phyloP scores from a whole-genome alignment of 2,797 vertebrate species.

The Lacerta bilineata region DNA sequence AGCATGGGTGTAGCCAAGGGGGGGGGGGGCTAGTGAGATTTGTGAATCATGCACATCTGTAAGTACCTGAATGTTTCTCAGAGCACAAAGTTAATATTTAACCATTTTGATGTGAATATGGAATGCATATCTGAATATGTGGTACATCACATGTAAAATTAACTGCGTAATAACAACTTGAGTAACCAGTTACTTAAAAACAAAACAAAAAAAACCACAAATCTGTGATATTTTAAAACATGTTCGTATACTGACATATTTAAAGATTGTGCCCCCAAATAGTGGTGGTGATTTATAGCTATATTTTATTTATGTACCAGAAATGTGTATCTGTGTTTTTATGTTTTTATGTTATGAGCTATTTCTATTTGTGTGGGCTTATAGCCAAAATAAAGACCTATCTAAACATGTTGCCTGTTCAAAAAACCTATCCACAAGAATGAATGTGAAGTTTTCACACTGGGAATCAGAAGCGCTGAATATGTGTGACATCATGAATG shows the following conservation, averaged over 20 bases:
- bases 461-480: not conserved
- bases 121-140: not conserved
- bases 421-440: not conserved
- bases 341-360: too few relatives aligned
- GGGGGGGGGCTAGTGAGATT: too few relatives aligned
- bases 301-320: too few relatives aligned
- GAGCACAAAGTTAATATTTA: not conserved
- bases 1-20: too few relatives aligned
- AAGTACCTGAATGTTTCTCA: not conserved
- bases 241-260: too few relatives aligned
- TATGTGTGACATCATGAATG: conserved; percentile 3
- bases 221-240: not conserved
- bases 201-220: too few relatives aligned
- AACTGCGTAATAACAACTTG: not conserved
- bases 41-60: not conserved
- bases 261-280: too few relatives aligned
- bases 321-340: too few relatives aligned
- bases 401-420: not conserved
- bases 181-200: not conserved
- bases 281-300: too few relatives aligned
- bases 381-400: too few relatives aligned
- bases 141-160: not conserved
- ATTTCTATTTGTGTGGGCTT: too few relatives aligned
- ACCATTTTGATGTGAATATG: not conserved
- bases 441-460: not conserved